These are phyloP conservation scores for Astur gentilis DNA, from an alignment of 2,113 vertebrate species.

Conservation along the genomic window DNA sequence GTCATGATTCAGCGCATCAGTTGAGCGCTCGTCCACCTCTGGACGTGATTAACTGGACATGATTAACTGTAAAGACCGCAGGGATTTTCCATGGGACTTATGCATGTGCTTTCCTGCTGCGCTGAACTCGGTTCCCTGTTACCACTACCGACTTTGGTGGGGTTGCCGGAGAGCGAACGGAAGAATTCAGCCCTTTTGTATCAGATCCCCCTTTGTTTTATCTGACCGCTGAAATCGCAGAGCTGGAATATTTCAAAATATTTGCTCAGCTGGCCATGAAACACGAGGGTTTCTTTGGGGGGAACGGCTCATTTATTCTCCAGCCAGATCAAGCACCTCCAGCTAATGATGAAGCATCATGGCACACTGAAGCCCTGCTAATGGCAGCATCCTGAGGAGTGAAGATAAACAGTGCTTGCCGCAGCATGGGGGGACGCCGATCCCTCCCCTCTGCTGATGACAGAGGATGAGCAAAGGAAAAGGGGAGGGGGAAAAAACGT, in stretches of 20 bases:
- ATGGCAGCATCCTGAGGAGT: slow-evolving; percentile 38
- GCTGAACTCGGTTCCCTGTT: not conserved
- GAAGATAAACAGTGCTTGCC: slow-evolving; percentile 31
- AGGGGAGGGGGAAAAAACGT: not conserved
- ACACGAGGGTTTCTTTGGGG: not conserved
- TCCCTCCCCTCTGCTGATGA: slow-evolving; percentile 43
- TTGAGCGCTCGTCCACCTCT: slow-evolving; percentile 19
- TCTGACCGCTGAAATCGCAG: not conserved
- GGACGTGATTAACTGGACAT: slow-evolving; percentile 59
- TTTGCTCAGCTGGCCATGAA: slow-evolving; percentile 45
- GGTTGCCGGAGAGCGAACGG: not conserved
- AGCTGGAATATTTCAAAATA: slow-evolving; percentile 53
- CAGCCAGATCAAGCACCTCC: slow-evolving; percentile 44
- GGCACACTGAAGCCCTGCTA: slow-evolving; percentile 15
- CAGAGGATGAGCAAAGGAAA: slow-evolving; percentile 35
- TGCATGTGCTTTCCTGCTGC: not conserved
- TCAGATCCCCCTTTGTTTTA: slow-evolving; percentile 41
- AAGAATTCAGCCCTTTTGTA: slow-evolving; percentile 47
- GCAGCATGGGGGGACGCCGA: slow-evolving; percentile 13
- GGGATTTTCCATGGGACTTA: slow-evolving; percentile 32
- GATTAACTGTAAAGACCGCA: slow-evolving; percentile 50
- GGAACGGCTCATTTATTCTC: slow-evolving; percentile 22
- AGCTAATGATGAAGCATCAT: slow-evolving; percentile 36
- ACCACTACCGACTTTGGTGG: fast-evolving
- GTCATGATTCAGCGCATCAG: slow-evolving; percentile 49